A percentile compares a stretch with the other conserved stretches of the same genome.
Evolutionary conservation across 2,797 vertebrate genomes (phyloP).

Genomic region (Spondyliosoma cantharus): DNA sequence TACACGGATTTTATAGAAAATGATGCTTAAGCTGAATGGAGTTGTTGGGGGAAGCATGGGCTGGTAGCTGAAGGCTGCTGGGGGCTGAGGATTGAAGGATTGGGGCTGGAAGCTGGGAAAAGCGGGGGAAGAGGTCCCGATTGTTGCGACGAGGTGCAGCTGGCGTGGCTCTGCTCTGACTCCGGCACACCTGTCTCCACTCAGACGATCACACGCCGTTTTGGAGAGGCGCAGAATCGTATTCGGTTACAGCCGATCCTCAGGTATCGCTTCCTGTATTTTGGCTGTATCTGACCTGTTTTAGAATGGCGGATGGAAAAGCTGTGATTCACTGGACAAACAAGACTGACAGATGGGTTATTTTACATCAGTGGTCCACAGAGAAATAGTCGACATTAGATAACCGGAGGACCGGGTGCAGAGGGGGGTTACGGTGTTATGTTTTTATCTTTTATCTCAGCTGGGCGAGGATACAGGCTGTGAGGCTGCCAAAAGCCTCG

Average conservation of each 20-base stretch:
- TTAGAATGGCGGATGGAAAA: not conserved
- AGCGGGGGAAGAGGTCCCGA: no score
- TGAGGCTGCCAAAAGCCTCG: slow-evolving; percentile 55
- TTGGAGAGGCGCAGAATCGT: no score
- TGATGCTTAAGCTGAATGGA: no score
- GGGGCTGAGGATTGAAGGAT: no score
- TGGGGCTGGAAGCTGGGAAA: no score
- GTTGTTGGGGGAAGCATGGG: no score
- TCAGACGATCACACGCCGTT: no score
- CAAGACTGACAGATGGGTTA: not conserved
- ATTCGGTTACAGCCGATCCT: not conserved
- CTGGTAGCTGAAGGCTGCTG: no score
- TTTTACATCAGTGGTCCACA: not conserved
- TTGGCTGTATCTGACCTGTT: not conserved
- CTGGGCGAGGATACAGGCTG: slow-evolving; percentile 34
- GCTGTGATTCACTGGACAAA: slow-evolving; percentile 6
- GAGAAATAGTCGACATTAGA: slow-evolving; percentile 9
- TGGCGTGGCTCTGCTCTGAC: no score
- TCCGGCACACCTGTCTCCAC: no score
- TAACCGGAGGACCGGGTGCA: slow-evolving; percentile 18
- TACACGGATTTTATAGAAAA: no score
- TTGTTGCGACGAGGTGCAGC: no score
- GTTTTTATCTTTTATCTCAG: slow-evolving; percentile 67
- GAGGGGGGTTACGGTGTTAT: slow-evolving; percentile 30
- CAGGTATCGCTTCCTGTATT: not conserved